Conservation (phyloP, 1,140 invertebrate genomes). For the Listronotus oregonensis region DNA sequence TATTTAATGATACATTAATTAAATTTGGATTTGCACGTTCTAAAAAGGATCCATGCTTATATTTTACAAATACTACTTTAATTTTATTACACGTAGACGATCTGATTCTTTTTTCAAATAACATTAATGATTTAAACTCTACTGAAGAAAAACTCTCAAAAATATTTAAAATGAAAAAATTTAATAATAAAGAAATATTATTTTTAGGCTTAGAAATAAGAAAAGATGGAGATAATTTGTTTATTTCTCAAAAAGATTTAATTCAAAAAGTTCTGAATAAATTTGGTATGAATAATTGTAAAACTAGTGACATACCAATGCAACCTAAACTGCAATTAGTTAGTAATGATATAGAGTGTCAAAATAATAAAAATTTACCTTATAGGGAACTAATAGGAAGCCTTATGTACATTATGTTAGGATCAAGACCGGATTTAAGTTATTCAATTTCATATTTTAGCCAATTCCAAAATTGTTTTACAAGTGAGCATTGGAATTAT, state of each 20-base stretch:
- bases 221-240: not conserved
- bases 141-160: too few relatives aligned
- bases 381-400: conserved; percentile 53
- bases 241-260: conserved; percentile 18
- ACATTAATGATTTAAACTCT: too few relatives aligned
- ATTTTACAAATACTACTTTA: too few relatives aligned
- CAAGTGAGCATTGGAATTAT: conserved; percentile 49
- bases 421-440: conserved; percentile 55
- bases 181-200: too few relatives aligned
- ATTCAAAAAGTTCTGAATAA: conserved; percentile 23
- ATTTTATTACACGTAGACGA: too few relatives aligned
- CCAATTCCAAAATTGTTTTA: conserved; percentile 49
- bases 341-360: not conserved
- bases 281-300: conserved; percentile 46
- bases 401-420: conserved; percentile 54
- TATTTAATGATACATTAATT: conserved; percentile 41
- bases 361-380: conserved; percentile 18
- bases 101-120: too few relatives aligned
- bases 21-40: not conserved
- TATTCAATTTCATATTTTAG: conserved; percentile 52
- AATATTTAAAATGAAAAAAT: too few relatives aligned
- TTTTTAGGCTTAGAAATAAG: conserved; percentile 2
- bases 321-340: conserved; percentile 39
- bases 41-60: not conserved
- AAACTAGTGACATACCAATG: conserved; percentile 38